Base-by-base conservation (phyloP, 2,113 vertebrate species). In the Neopipo cinnamomea region DNA sequence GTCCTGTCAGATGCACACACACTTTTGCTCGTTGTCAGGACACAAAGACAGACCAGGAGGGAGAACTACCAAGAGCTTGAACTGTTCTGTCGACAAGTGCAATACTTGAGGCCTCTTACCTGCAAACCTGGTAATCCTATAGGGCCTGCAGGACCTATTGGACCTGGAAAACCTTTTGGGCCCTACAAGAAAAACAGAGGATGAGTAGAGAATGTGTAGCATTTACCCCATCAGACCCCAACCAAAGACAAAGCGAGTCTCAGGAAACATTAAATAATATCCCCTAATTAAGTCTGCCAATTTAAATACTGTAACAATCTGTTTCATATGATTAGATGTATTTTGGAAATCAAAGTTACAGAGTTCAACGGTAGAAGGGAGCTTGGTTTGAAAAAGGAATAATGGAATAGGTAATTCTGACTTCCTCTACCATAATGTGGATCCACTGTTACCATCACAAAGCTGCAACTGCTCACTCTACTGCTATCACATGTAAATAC, bases 111-210 rank as follows among this genome's bases (percentile, higher is more conserved):
- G 24, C n/a, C 58, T 61, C 72, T 70, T 85, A 97, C 91, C 93
- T 53, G 94, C 37, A 96, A 70, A 62, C 98, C 99, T 59, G 97
- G 96, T 13, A 78, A 95, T 70, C 99, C 99, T 11, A 96, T 94
- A 33, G 97, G 97, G 52, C 99, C 99, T 49, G 56, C 68, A 23
- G 96, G 81, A 74, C 99, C 99, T 33, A 82, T 3, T 9, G 62
- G 91, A 66, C 99, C 99, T 5, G 92, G 35, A 31, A 90, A 88
- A 94, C 99, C 99, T 82, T 55, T 93, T 42, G 96, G 87, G 30
- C 99, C 99, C 99, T 99, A 68, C 12, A 97, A 91, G 92, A 53
- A 77, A 1, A 90, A 86, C 33, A 83, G 0, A 67, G 23, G 31
- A 71, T 18, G 82, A 88, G 74, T 12, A 63, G 1, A 80, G 59